Percentiles rank a stretch among this genome's conserved stretches.
Conservation (phyloP, 2,888 invertebrate species). For the Petrophora chlorosata region DNA sequence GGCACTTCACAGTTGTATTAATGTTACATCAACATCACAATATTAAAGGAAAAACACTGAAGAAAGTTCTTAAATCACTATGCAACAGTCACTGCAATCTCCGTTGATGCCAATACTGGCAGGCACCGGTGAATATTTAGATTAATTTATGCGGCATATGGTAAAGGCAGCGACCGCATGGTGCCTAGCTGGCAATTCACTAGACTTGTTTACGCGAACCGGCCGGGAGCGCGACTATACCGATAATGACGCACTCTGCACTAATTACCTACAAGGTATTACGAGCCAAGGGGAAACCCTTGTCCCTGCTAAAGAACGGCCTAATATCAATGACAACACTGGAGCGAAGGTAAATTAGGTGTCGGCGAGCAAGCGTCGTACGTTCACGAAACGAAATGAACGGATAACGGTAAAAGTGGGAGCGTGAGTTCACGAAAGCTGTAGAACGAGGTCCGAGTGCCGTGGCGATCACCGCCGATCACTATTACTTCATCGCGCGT, state of each 20-base stretch:
- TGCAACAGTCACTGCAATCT: slow-evolving; percentile 41
- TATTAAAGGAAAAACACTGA: slow-evolving; percentile 41
- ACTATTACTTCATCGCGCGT: slow-evolving; percentile 71
- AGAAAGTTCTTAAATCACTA: slow-evolving; percentile 44
- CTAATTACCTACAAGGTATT: slow-evolving; percentile 42
- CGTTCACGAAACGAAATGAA: slow-evolving; percentile 76
- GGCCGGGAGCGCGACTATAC: slow-evolving; percentile 45
- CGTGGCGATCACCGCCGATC: slow-evolving; percentile 52
- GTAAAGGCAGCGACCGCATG: slow-evolving; percentile 72
- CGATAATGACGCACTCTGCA: slow-evolving; percentile 40
- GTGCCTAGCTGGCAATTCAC: slow-evolving; percentile 77
- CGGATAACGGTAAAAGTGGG: slow-evolving; percentile 81
- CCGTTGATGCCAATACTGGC: slow-evolving; percentile 33
- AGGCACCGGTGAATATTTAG: slow-evolving; percentile 46
- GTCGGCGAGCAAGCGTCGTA: slow-evolving; percentile 65
- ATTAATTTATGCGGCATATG: slow-evolving; percentile 64
- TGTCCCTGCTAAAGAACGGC: slow-evolving; percentile 24
- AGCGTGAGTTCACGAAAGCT: slow-evolving; percentile 76
- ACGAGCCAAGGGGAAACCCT: slow-evolving; percentile 55
- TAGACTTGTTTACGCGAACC: slow-evolving; percentile 65
- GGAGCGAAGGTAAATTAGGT: slow-evolving; percentile 44
- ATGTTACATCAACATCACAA: slow-evolving; percentile 58
- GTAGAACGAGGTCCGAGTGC: slow-evolving; percentile 63
- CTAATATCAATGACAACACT: slow-evolving; percentile 49
- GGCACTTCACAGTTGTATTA: slow-evolving; percentile 45